Base-by-base conservation (phyloP, 1,140 invertebrate genomes). In the Cryptotermes secundus region DNA sequence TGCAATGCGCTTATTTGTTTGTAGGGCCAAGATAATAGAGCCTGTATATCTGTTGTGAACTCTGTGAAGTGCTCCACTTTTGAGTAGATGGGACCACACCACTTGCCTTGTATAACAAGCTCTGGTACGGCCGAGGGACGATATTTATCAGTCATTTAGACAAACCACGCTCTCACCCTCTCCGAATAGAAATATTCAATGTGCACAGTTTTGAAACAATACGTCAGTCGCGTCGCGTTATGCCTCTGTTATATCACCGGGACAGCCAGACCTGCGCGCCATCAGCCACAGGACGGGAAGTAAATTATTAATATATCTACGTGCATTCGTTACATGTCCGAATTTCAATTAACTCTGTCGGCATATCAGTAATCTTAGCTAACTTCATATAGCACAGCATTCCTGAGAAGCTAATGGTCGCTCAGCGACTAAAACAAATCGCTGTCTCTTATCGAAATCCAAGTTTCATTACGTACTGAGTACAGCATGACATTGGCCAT, bases 161-260 rank as follows among this genome's bases (percentile, higher is more conserved):
- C 59, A 72, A 72, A 72, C 59, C 59, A 31, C 59, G 59, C 59
- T 26, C 59, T 14, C n/a, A 72, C 59, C 59, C 59, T 72, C 26
- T 26, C 59, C 59, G 59, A 72, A 72, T 14, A 72, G 59, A 72
- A 72, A 72, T 72, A 72, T 72, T 72, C 59, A 72, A 72, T 72
- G 59, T 72, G 59, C 59, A n/a, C 59, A 72, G 59, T 72, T 72
- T 72, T 72, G 59, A 72, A 72, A 72, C 59, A 72, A 72, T 72
- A 72, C 59, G 59, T 72, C 59, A 72, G 26, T 72, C n/a, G 26
- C n/a, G 4, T 6, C 7, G 26, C 59, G 59, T 72, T 72, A 72
- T 31, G 59, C 59, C 3, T 6, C 6, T 26, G 0, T 14, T 72
- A 31, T 72, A 72, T 72, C 59, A 72, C 59, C 26, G 9, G 6